Base-by-base conservation (phyloP, 2,113 vertebrate genomes). In the Entosphenus tridentatus region DNA sequence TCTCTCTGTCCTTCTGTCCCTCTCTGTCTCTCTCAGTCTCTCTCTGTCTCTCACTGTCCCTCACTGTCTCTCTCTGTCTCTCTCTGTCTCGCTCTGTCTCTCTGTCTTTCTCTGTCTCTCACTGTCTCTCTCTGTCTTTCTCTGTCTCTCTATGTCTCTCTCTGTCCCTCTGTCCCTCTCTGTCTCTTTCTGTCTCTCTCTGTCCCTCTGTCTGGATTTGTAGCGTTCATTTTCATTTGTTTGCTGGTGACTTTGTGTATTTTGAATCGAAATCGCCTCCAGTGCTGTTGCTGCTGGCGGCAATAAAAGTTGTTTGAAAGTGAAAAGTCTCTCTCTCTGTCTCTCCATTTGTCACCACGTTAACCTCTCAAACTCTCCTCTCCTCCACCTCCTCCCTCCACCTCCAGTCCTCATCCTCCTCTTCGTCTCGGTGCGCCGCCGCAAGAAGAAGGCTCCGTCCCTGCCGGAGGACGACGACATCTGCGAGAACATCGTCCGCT, bases 401-500 rank as follows among this genome's bases (percentile, higher is more conserved):
- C 78, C 17, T 78, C 77, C 73, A 80, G 80, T 77, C 13, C 73
- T 80, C 16, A 76, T 73, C 65, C 70, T 77, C 69, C 80, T 89
- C 67, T 90, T 87, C 6, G 74, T 81, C 75, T 87, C 85, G 1
- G 76, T 87, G 74, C 82, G 86, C 68, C 79, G 82, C 55, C 85
- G 88, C 71, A 88, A 88, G 80, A 82, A 83, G 1, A 84, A 87
- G 70, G 84, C 86, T 0, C 77, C 88, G 72, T 84, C 85, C 21
- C 82, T 85, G 1, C 77, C 87, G 68, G 87, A 89, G 73, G 87
- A 91, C 72, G 87, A 87, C 39, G 86, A 91, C 11, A 84, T 91
- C 2, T 80, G 87, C 0, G 87, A 91, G 77, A 91, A 89, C 80
- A 89, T 87, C 79, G 89, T 90, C 74, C 89, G 85, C 3, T 87